phyloP scores from a whole-genome alignment of 2,888 invertebrate genomes.

The Ganaspis brasiliensis region DNA sequence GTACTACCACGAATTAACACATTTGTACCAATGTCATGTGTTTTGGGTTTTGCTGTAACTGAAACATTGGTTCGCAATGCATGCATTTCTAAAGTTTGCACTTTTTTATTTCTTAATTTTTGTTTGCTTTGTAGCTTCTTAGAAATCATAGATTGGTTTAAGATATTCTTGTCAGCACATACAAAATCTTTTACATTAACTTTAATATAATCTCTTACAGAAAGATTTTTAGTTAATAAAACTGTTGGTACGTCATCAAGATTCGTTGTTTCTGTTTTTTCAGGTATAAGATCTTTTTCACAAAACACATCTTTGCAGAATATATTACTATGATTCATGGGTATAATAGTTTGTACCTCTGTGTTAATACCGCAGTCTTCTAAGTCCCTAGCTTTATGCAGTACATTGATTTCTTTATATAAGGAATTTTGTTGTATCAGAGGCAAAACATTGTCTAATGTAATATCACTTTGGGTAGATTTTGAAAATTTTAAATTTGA shows the following conservation, averaged over 20 bases:
- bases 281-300: slow-evolving; percentile 64
- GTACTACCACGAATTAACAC: slow-evolving; percentile 79
- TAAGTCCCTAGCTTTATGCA: slow-evolving; percentile 44
- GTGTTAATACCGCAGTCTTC: slow-evolving; percentile 70
- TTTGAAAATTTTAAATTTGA: slow-evolving; percentile 52
- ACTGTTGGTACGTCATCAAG: too few relatives aligned
- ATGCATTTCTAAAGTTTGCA: slow-evolving; percentile 71
- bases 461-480: slow-evolving; percentile 51
- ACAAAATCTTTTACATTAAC: slow-evolving; percentile 71
- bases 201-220: slow-evolving; percentile 64
- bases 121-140: slow-evolving; percentile 67
- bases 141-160: slow-evolving; percentile 61
- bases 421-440: slow-evolving; percentile 24
- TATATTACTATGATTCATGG: slow-evolving; percentile 58
- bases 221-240: too few relatives aligned
- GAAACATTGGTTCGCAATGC: slow-evolving; percentile 75
- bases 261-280: slow-evolving; percentile 41
- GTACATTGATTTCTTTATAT: slow-evolving; percentile 53
- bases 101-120: slow-evolving; percentile 63
- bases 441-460: slow-evolving; percentile 30
- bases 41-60: slow-evolving; percentile 76
- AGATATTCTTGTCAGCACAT: slow-evolving; percentile 64
- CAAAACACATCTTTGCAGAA: slow-evolving; percentile 32
- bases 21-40: slow-evolving; percentile 76
- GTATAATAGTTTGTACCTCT: slow-evolving; percentile 48